Conservation (phyloP, 2,888 invertebrate genomes). For the Agriotes lineatus region DNA sequence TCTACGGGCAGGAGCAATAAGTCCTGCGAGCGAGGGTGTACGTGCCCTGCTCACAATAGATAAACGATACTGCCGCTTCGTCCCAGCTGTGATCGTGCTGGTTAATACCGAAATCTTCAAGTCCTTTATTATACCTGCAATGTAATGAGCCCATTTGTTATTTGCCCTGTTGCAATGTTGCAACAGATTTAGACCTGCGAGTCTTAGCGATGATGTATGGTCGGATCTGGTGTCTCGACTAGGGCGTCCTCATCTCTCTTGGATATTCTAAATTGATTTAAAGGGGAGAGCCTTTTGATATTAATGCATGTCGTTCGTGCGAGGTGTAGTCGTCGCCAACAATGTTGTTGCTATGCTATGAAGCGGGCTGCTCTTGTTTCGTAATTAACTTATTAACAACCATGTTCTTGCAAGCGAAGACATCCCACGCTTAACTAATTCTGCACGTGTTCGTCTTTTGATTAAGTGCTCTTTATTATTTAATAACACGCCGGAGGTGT, state of each 20-base stretch:
- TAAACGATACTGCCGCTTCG: conserved; percentile 48
- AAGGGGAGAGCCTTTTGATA: not conserved
- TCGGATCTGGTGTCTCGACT: conserved; percentile 18
- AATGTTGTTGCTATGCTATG: too few species aligned
- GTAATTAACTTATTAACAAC: too few species aligned
- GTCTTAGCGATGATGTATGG: conserved; percentile 38
- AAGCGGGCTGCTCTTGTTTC: too few species aligned
- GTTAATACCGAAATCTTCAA: conserved; percentile 47
- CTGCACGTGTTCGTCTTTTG: too few species aligned
- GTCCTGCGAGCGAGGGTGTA: conserved; percentile 44
- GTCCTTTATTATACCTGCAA: conserved; percentile 42
- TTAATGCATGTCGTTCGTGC: not conserved
- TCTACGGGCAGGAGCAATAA: conserved; percentile 46
- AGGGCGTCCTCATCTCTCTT: conserved; percentile 8
- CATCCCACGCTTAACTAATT: too few species aligned
- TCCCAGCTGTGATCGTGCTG: conserved; percentile 45
- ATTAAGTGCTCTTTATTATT: too few species aligned
- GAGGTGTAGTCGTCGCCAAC: not conserved
- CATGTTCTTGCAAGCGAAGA: too few species aligned
- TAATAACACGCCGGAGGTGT: too few species aligned
- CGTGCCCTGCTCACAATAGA: conserved; percentile 48
- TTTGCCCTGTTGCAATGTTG: conserved; percentile 41
- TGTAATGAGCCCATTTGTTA: conserved; percentile 53
- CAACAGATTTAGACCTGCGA: conserved; percentile 42
- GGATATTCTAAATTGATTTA: conserved; percentile 19